Base-by-base conservation (phyloP, 1,140 invertebrate genomes). In the Metopolophium dirhodum region DNA sequence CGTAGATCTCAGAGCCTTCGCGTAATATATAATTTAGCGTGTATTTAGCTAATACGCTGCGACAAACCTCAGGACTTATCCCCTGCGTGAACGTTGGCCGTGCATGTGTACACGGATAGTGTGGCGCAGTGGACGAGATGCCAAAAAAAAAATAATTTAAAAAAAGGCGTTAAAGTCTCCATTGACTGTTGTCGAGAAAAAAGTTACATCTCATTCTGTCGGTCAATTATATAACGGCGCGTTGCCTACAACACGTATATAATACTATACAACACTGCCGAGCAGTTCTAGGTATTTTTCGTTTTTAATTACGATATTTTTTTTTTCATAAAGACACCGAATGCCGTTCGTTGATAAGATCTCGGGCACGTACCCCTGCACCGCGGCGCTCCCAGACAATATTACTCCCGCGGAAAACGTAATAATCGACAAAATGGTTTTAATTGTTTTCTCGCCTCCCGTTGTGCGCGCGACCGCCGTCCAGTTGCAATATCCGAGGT, bases 371-470 rank as follows among this genome's bases (percentile, higher is more conserved):
- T 86, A 26, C 37, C 37, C 23, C 37, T n/a, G n/a, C n/a, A 8
- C 61, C 61, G 30, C n/a, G 30, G 30, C 61, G 61, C 30, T 68
- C 30, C 30, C 11, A 61, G 9, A 18, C 30, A n/a, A 41, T 45
- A 41, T 45, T 41, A 68, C 3, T 37, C 2, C 23, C 83, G 83
- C 37, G 41, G 37, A 85, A 85, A 41, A 85, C 23, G 22, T 30
- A 41, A 61, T 68, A 47, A 30, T 14, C 26, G 26, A 30, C 41
- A 2, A 47, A 86, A 86, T 86, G 2, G 37, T 85, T 85, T 41
- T 85, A 85, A 85, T 85, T 85, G 85, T 86, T 86, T 86, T 45
- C 41, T 77, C 61, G 61, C 30, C 61, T 77, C 61, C 61, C 61
- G 61, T n/a, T n/a, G 61, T 47, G 8, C 11, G 11, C 11, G 11